phyloP scores from a whole-genome alignment of 2,888 invertebrate species.

The Azorinus chamasolen region DNA sequence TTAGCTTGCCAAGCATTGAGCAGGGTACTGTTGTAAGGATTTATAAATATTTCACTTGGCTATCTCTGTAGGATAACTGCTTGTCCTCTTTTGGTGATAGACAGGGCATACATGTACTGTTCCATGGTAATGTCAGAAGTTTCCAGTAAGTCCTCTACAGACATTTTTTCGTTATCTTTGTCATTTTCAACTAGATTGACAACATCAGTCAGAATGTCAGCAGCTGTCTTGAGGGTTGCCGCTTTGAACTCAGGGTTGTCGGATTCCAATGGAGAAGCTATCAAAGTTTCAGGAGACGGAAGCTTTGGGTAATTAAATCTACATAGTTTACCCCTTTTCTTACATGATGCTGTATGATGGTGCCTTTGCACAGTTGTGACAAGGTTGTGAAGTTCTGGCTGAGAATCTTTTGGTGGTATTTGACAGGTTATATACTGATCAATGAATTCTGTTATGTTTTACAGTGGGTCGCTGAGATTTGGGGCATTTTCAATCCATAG shows the following conservation, averaged over 20 bases:
- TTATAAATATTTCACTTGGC: slow-evolving; percentile 12
- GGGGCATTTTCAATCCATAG: slow-evolving; percentile 52
- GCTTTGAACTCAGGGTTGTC: slow-evolving; percentile 4
- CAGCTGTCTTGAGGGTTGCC: slow-evolving; percentile 13
- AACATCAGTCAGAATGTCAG: slow-evolving; percentile 16
- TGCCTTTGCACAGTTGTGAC: slow-evolving; percentile 36
- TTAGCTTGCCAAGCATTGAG: slow-evolving; percentile 38
- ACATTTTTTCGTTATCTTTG: not conserved
- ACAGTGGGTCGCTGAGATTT: not conserved
- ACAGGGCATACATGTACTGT: slow-evolving; percentile 13
- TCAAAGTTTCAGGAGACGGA: slow-evolving; percentile 18
- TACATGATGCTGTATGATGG: slow-evolving; percentile 38
- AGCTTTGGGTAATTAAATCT: slow-evolving; percentile 38
- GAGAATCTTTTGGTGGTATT: slow-evolving; percentile 15
- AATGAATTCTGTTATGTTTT: slow-evolving; percentile 12
- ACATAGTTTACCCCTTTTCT: slow-evolving; percentile 25
- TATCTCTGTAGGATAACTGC: slow-evolving; percentile 27
- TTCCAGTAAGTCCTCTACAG: slow-evolving; percentile 1
- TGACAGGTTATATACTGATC: slow-evolving; percentile 26
- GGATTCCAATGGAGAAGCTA: slow-evolving; percentile 4
- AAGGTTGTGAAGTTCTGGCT: slow-evolving; percentile 28
- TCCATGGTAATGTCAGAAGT: not conserved
- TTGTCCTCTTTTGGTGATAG: slow-evolving; percentile 13
- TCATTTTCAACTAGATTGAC: not conserved
- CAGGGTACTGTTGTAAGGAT: slow-evolving; percentile 28